A percentile compares a stretch with the other conserved stretches of the same genome.
These are phyloP conservation scores for Wasmannia auropunctata DNA, from an alignment of 1,140 invertebrate species.

Conservation along the genomic window DNA sequence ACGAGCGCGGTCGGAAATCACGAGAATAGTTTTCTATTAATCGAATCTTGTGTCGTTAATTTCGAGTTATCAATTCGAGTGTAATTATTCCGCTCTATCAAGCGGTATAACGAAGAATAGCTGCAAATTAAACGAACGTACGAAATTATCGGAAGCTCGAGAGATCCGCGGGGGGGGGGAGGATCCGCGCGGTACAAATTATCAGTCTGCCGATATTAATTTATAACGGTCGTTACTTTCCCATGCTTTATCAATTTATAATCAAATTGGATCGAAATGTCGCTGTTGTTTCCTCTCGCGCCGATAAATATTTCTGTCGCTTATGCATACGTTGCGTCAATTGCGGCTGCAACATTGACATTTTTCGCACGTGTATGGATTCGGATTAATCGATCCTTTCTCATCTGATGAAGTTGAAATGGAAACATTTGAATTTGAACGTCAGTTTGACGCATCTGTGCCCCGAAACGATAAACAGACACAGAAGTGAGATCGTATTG, in stretches of 20 bases:
- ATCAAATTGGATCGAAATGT: slow-evolving; percentile 31
- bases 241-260: slow-evolving; percentile 1
- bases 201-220: slow-evolving; percentile 38
- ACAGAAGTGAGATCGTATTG: not conserved
- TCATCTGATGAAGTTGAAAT: not conserved
- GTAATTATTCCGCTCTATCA: slow-evolving; percentile 13
- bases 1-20: not conserved
- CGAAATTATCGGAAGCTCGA: slow-evolving; percentile 27
- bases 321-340: not conserved
- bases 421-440: not conserved
- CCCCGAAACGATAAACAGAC: not conserved
- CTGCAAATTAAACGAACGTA: slow-evolving; percentile 32
- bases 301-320: slow-evolving; percentile 4
- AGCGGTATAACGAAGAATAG: slow-evolving; percentile 1
- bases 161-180: too few species aligned
- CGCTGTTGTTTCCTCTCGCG: not conserved
- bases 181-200: slow-evolving; percentile 5
- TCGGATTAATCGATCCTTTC: not conserved
- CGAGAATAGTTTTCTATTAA: slow-evolving; percentile 12
- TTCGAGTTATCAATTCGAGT: slow-evolving; percentile 30
- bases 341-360: not conserved
- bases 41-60: slow-evolving; percentile 13
- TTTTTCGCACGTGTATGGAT: not conserved
- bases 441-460: not conserved
- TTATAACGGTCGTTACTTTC: slow-evolving; percentile 27